Evolutionary conservation across 2,797 vertebrate species (phyloP), one percentile per base, ranked within the genome.

Genomic region (Pteronotus mesoamericanus): DNA sequence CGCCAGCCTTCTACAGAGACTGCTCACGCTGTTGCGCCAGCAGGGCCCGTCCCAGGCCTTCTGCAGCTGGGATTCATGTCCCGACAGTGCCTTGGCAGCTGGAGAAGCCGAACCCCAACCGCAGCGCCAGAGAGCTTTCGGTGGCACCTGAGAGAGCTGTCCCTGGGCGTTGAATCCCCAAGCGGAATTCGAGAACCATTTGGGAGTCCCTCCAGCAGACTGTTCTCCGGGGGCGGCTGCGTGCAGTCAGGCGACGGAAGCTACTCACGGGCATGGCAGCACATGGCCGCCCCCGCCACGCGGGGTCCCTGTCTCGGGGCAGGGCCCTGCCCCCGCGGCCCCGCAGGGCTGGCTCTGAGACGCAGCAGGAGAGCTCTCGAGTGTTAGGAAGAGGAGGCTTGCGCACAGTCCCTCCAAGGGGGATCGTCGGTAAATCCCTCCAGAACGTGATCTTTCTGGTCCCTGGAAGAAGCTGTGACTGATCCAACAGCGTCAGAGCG

Each of bases 61-160:
- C 97, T 86, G 80, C 96, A 94, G 96, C 98, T 97, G 92, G 98
- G 97, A 98, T 96, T 95, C 8, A 39, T 97, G 98, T 98, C 97
- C 97, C 97, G 92, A 44, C 19, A 0, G 26, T 59, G 24, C 94
- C 86, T 96, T 95, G 97, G 97, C 97, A 98, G 95, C 95, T 68
- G 12, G 46, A 91, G 97, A 96, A 94, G 88, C 68, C 0, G 51
- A 93, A 89, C 96, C 97, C 83, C 92, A 59, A 18, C 91, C 77
- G 79, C 29, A 57, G 95, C 82, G 94, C 97, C 97, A 98, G 97
- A 94, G 94, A 85, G 97, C 93, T 95, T 94, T 98, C 91, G 83
- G 95, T 84, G 95, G 72, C 22, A 53, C 69, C 64, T 64, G 93
- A 75, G 93, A 97, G 97, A 79, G 83, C 91, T 78, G 89, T 97